Percentiles rank a stretch among this genome's conserved stretches.
These are phyloP conservation scores for Phalacrocorax brasilianus DNA, from an alignment of 2,113 vertebrate species.

Conservation along the genomic window DNA sequence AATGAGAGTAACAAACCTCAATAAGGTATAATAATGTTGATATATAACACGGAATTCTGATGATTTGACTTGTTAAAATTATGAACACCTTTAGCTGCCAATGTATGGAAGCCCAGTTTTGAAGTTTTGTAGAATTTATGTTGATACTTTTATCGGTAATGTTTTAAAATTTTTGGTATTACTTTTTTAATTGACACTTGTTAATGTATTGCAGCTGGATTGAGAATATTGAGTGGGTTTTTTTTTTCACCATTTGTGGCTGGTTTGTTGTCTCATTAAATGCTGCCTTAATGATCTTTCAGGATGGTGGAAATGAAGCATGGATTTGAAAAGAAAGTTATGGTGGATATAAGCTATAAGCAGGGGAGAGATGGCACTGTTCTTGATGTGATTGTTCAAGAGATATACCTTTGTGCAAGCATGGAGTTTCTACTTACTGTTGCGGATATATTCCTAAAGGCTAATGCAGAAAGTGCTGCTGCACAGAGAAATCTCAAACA, in stretches of 20 bases:
- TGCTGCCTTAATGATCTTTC: constrained; percentile 39
- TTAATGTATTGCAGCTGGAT: background rate
- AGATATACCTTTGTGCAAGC: constrained; percentile 93
- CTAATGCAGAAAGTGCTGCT: constrained; percentile 79
- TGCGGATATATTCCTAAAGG: constrained; percentile 89
- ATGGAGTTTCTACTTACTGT: constrained; percentile 95
- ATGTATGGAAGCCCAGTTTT: background rate
- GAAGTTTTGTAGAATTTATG: background rate
- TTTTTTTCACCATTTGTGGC: background rate
- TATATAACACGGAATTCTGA: background rate
- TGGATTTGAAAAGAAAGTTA: constrained; percentile 87
- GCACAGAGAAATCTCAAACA: constrained; percentile 77
- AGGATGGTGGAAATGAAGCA: constrained; percentile 94
- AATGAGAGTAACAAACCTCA: background rate
- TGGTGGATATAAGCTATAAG: constrained; percentile 90
- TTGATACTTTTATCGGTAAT: background rate
- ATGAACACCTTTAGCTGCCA: background rate
- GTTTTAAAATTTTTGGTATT: background rate
- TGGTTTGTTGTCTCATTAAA: background rate
- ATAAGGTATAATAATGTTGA: background rate
- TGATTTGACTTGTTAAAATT: background rate
- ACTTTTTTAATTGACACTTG: background rate
- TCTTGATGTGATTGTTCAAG: constrained; percentile 86
- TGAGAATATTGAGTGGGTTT: background rate
- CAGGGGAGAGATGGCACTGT: constrained; percentile 82